A percentile compares a stretch with the other conserved stretches of the same genome.
These are phyloP conservation scores for Syncerus caffer DNA, from an alignment of 2,797 vertebrate species.

Conservation along the genomic window DNA sequence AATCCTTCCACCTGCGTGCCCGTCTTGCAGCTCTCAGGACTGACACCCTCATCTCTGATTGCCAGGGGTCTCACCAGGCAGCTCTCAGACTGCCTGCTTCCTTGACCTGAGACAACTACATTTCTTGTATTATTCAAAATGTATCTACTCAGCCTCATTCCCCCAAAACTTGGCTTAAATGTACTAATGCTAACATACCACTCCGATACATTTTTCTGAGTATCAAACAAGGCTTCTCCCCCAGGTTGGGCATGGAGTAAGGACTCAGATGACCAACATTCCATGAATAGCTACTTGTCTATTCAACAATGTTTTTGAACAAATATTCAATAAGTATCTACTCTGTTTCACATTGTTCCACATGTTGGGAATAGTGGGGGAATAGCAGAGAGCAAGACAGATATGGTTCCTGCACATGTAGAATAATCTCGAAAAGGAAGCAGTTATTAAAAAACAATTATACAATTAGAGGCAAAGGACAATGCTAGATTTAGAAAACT, in stretches of 20 bases:
- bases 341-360: neutral
- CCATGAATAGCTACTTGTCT: neutral
- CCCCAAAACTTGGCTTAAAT: neutral
- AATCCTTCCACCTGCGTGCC: rapidly evolving
- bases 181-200: neutral
- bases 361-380: neutral
- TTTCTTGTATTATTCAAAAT: neutral
- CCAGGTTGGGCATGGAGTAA: neutral
- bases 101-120: neutral
- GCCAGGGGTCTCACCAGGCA: neutral
- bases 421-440: neutral
- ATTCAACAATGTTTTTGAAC: neutral
- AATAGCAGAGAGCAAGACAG: neutral
- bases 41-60: neutral
- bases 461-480: neutral
- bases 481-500: neutral
- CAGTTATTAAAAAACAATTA: neutral
- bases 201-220: neutral
- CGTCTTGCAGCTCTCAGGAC: rapidly evolving
- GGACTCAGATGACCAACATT: neutral
- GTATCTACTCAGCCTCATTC: neutral
- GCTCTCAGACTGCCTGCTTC: neutral
- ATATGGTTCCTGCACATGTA: neutral
- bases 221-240: neutral
- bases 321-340: neutral